Conservation (phyloP, 53 echinoderm and acorn worm species). For the Pentamera pediparva region DNA sequence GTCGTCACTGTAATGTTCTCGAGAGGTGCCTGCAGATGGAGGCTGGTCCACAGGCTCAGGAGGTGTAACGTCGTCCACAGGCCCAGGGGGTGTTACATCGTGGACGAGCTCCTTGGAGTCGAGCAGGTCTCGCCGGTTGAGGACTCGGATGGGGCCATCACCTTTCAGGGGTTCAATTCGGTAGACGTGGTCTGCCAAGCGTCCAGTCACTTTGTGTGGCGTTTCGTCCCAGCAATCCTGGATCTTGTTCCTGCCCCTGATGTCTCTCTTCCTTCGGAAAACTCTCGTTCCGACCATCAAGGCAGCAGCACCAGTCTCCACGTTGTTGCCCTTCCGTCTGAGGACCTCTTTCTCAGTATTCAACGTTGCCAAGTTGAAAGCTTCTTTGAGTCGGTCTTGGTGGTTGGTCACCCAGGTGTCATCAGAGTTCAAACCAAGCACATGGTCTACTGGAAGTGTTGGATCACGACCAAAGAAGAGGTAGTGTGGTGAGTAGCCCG, state of each 20-base stretch:
- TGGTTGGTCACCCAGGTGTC: conserved; percentile 38
- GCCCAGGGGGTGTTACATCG: not conserved
- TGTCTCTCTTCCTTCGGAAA: conserved; percentile 12
- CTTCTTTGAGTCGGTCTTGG: conserved; percentile 15
- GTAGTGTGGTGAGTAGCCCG: conserved; percentile 53
- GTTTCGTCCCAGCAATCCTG: conserved; percentile 17
- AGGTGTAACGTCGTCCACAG: no score
- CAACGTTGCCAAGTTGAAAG: conserved; percentile 15
- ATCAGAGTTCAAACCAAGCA: conserved; percentile 8
- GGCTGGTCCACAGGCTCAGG: no score
- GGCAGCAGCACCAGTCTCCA: not conserved
- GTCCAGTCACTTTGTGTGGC: not conserved
- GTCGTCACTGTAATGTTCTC: no score
- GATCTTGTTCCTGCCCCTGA: conserved; percentile 37
- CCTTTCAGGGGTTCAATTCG: conserved; percentile 35
- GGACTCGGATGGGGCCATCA: conserved; percentile 38
- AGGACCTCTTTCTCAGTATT: conserved; percentile 32
- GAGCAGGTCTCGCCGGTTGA: conserved; percentile 49
- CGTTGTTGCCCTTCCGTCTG: conserved; percentile 5
- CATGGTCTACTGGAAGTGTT: conserved; percentile 29
- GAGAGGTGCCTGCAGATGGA: no score
- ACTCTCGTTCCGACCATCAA: conserved; percentile 39
- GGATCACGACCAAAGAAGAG: conserved; percentile 56
- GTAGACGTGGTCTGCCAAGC: no score
- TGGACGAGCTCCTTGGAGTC: conserved; percentile 37